Evolutionary conservation across 30 jellyfish, hydroid and myxozoan genomes (phyloP).

Genomic region (Hydractinia echinata): DNA sequence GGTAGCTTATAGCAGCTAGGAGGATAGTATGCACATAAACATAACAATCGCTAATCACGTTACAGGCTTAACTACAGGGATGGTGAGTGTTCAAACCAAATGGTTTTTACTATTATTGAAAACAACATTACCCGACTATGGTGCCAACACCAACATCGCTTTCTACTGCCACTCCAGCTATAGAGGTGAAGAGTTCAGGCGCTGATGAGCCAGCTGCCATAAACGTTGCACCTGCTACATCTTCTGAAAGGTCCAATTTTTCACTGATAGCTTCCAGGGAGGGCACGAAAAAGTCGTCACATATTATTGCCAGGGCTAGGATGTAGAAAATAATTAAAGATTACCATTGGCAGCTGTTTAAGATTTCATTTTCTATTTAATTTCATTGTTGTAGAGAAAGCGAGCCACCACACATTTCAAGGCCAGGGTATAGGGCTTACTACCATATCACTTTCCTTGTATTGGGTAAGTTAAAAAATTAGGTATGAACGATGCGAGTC

Average conservation of each 20-base stretch:
- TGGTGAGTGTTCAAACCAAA: too few relatives aligned
- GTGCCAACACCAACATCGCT: slow-evolving; percentile 98
- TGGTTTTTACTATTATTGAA: background rate
- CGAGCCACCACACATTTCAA: too few relatives aligned
- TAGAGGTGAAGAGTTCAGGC: slow-evolving; percentile 88
- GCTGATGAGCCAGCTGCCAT: slow-evolving; percentile 99
- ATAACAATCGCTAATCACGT: too few relatives aligned
- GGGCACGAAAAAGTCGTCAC: slow-evolving; percentile 96
- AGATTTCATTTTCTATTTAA: background rate
- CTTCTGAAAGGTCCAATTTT: slow-evolving; percentile 81
- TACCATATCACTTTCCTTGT: too few relatives aligned
- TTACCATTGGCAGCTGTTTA: background rate
- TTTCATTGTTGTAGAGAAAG: too few relatives aligned
- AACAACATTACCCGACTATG: slow-evolving; percentile 62
- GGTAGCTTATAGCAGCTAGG: too few relatives aligned
- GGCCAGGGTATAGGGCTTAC: too few relatives aligned
- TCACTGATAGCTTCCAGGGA: slow-evolving; percentile 91
- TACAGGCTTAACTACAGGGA: too few relatives aligned
- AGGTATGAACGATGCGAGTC: too few relatives aligned
- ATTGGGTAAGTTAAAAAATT: too few relatives aligned
- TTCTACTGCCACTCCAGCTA: slow-evolving; percentile 92
- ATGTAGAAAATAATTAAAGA: background rate
- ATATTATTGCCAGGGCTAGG: slow-evolving; percentile 80
- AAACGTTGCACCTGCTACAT: slow-evolving; percentile 94
- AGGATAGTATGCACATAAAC: too few relatives aligned